Conservation (phyloP, 2,113 vertebrate species). For the Perognathus longimembris region DNA sequence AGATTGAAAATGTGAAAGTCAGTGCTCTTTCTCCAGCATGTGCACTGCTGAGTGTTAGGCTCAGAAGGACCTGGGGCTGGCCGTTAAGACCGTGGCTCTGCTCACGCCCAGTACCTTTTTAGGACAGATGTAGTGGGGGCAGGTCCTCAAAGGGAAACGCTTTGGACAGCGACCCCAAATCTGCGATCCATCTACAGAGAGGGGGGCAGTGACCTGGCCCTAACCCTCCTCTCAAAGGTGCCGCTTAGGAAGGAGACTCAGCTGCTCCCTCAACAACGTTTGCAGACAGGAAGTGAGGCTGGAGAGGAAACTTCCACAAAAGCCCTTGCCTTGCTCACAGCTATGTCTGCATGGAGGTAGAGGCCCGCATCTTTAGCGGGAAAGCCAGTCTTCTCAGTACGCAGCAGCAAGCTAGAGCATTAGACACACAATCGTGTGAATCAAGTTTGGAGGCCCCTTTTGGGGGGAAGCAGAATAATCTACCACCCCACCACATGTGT, state of each 20-base stretch:
- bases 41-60: neutral
- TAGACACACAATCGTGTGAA: conserved; percentile 73
- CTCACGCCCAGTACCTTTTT: neutral
- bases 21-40: neutral
- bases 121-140: neutral
- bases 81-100: neutral
- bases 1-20: neutral
- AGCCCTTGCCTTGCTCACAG: neutral
- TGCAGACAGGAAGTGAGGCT: conserved; percentile 19
- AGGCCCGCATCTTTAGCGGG: neutral
- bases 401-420: conserved; percentile 34
- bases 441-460: conserved; percentile 68
- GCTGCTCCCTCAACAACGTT: neutral
- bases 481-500: neutral
- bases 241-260: neutral
- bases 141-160: conserved; percentile 48
- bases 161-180: neutral
- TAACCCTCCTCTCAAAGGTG: neutral
- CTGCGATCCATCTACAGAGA: neutral
- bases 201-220: neutral
- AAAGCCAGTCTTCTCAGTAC: neutral
- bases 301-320: neutral
- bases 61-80: conserved; percentile 7
- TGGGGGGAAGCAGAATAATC: conserved; percentile 39
- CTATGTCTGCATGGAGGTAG: neutral